A percentile compares a stretch with the other conserved stretches of the same genome.
phyloP scores from a whole-genome alignment of 2,888 invertebrate genomes.

The Pristionchus fissidentatus region DNA sequence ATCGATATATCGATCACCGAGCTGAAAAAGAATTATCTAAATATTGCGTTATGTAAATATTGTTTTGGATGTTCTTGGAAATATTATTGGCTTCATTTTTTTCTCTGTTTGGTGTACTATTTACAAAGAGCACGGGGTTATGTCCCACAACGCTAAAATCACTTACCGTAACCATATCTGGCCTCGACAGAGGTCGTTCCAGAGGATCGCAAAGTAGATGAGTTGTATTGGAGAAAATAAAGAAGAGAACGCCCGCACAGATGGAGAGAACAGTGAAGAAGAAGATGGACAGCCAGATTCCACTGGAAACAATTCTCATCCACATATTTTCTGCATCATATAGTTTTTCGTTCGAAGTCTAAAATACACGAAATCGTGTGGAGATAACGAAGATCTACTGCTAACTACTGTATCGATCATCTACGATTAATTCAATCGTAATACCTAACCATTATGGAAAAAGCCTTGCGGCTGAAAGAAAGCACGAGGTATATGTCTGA shows the following conservation, averaged over 20 bases:
- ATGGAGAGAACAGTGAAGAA: constrained; percentile 66
- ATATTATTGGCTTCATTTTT: too few relatives aligned
- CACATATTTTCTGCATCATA: too few relatives aligned
- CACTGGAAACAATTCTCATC: constrained; percentile 60
- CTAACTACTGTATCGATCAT: too few relatives aligned
- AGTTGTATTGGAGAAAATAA: constrained; percentile 68
- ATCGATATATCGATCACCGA: constrained; percentile 68
- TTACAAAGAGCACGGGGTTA: not conserved
- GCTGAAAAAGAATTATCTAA: constrained; percentile 54
- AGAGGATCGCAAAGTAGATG: constrained; percentile 71
- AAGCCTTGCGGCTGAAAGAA: too few relatives aligned
- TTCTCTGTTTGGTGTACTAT: not conserved
- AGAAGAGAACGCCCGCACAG: constrained; percentile 61
- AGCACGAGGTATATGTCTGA: not conserved
- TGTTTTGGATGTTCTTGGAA: too few relatives aligned
- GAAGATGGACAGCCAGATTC: constrained; percentile 66
- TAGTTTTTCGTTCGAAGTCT: not conserved
- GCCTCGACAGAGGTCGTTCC: constrained; percentile 65
- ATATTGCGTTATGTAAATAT: not conserved
- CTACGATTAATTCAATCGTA: too few relatives aligned
- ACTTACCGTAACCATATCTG: constrained; percentile 69
- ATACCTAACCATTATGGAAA: too few relatives aligned
- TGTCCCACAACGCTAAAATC: not conserved
- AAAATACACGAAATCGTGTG: not conserved
- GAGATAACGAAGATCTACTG: too few relatives aligned